Evolutionary conservation across 2,797 vertebrate genomes (phyloP), one percentile per base, ranked within the genome.

Genomic region (Sebastes iracundus): DNA sequence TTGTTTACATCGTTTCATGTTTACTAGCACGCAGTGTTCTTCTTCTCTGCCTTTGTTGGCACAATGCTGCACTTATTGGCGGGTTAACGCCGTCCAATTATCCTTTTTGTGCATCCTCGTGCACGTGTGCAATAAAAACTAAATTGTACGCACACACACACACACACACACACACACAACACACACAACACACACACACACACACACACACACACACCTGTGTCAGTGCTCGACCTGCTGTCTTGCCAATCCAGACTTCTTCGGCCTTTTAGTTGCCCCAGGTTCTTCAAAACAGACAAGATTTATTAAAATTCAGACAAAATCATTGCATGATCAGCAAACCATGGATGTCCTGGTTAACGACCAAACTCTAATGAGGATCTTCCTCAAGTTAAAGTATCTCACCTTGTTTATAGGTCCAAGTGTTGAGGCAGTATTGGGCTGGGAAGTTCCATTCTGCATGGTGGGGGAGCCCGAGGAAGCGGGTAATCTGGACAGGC

Each of bases 401-500:
- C 77, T 81, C 64, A 94, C 92, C 78, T 90, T 94, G 77, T 90
- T 94, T 65, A 87, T 72, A 23, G 91, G 67, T 72, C 73, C 90
- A 59, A 77, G 18, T 7, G 85, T 89, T 62, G 82, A 72, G 49
- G 87, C 75, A 12, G 86, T 66, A 3, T 79, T 88, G 11, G 85
- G 72, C 82, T 91, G 94, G 70, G 90, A 90, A 7, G 80, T 83
- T 76, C 94, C 95, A 75, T 96, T 96, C 65, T 89, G 88, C 49
- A 85, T 7, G 20, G 83, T 18, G 7, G 83, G 62, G 33, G 89
- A 59, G 59, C 92, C 91, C 9, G 93, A 86, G n/a, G 93, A 86
- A 3, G 88, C 77, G 4, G 94, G 94, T 73, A 95, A 88, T 75
- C 95, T 94, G 87, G 93, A 95, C 9, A 96, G 84, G 80, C 93